Percentiles rank a stretch among this genome's conserved stretches.
Evolutionary conservation across 2,888 invertebrate genomes (phyloP).

Genomic region (Allolobophora icterica): DNA sequence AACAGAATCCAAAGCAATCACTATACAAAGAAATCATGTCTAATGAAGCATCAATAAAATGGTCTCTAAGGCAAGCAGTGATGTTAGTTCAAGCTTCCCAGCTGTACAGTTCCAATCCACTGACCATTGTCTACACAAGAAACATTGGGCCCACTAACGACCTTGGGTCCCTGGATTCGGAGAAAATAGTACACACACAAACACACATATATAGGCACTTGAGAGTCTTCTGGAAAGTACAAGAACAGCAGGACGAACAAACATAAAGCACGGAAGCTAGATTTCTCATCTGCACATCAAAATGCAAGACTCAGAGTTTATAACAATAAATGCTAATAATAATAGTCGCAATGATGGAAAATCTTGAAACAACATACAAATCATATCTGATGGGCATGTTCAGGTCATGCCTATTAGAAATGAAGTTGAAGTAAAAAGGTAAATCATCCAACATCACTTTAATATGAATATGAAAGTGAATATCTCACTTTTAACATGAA

Average conservation of each 20-base stretch:
- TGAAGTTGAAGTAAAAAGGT: not conserved
- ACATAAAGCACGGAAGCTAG: not conserved
- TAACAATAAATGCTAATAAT: not conserved
- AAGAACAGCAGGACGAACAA: not conserved
- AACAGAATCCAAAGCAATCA: not conserved
- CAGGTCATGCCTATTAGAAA: not conserved
- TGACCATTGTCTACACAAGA: not conserved
- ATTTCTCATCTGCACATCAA: not conserved
- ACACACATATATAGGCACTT: not conserved
- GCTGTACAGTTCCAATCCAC: not conserved
- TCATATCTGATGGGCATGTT: not conserved
- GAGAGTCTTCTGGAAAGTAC: conserved; percentile 5
- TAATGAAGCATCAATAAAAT: conserved; percentile 17
- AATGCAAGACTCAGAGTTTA: not conserved
- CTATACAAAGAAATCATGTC: not conserved
- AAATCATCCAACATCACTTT: not conserved
- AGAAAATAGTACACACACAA: not conserved
- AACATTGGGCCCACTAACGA: not conserved
- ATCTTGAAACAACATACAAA: not conserved
- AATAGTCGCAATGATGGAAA: not conserved
- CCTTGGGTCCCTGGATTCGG: not conserved
- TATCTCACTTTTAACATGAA: not conserved
- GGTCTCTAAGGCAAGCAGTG: conserved; percentile 5
- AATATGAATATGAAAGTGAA: not conserved
- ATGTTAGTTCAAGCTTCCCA: not conserved